phyloP scores from a whole-genome alignment of 2,113 vertebrate species.

The Monopterus albus region DNA sequence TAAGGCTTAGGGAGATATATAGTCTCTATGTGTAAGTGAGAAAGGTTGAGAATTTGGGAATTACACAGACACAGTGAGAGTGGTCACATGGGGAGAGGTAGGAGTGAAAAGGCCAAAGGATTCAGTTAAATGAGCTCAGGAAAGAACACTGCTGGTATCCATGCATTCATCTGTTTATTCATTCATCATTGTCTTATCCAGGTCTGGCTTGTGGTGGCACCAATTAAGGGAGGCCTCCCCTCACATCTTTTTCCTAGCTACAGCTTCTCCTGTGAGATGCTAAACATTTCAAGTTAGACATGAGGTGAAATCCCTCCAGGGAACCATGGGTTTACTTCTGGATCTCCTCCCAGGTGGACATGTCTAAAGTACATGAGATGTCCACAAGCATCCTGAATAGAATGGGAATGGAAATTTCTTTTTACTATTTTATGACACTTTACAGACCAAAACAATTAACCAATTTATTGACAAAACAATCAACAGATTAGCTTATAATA shows the following conservation, averaged over 20 bases:
- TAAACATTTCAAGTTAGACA: neutral
- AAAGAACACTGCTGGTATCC: neutral
- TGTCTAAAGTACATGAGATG: neutral
- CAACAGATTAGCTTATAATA: too few species aligned
- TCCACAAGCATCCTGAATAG: neutral
- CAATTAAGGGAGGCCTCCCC: neutral
- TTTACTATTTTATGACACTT: too few species aligned
- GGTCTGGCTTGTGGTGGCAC: neutral
- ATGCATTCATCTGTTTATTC: neutral
- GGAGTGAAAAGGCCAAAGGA: conserved; percentile 18
- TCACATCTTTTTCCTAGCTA: neutral
- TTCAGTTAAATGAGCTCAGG: neutral
- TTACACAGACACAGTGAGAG: neutral
- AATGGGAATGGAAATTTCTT: too few species aligned
- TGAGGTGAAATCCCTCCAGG: neutral
- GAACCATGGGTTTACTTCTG: neutral
- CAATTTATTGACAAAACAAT: too few species aligned
- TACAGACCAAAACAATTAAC: too few species aligned
- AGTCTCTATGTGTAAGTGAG: neutral
- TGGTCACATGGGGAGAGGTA: neutral
- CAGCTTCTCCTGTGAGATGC: neutral
- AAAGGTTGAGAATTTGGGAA: conserved; percentile 9
- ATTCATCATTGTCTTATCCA: neutral
- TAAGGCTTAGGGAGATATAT: conserved; percentile 6
- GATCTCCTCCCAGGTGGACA: neutral